Conservation (phyloP, 2,113 vertebrate genomes). For the Ophthalmolycus amberensis region DNA sequence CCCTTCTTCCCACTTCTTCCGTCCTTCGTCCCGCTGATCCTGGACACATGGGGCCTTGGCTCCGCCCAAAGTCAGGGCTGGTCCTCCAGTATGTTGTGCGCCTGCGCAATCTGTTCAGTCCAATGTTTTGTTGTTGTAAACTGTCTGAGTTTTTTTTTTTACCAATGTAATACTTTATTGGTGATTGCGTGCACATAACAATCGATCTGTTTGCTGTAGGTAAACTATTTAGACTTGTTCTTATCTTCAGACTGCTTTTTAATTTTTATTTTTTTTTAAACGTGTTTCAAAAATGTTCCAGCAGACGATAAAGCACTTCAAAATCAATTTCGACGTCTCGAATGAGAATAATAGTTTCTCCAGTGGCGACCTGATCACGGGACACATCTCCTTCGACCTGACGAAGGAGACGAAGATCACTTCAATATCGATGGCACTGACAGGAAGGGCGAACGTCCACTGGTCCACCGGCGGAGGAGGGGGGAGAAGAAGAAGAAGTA, state of each 20-base stretch:
- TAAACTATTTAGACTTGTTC: neutral
- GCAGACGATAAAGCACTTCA: conserved; percentile 53
- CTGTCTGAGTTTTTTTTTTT: neutral
- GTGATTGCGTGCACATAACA: neutral
- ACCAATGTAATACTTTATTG: too few relatives aligned
- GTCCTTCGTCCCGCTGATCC: neutral
- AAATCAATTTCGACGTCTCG: conserved; percentile 38
- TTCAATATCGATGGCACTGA: conserved; percentile 22
- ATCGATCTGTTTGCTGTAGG: too few relatives aligned
- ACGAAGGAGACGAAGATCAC: conserved; percentile 53
- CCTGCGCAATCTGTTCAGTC: neutral
- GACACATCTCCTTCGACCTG: conserved; percentile 62
- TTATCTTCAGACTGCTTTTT: neutral
- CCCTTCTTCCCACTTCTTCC: neutral
- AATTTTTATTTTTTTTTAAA: too few relatives aligned
- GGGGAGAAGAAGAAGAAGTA: neutral
- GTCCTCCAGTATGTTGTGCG: neutral
- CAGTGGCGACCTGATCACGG: conserved; percentile 44
- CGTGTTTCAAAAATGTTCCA: conserved; percentile 45
- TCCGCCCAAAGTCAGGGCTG: neutral
- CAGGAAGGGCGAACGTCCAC: conserved; percentile 27
- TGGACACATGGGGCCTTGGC: neutral
- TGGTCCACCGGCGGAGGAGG: conserved; percentile 34
- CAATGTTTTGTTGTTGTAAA: neutral
- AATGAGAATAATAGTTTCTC: conserved; percentile 17